phyloP scores from a whole-genome alignment of 2,797 vertebrate species.

The Echeneis naucrates region DNA sequence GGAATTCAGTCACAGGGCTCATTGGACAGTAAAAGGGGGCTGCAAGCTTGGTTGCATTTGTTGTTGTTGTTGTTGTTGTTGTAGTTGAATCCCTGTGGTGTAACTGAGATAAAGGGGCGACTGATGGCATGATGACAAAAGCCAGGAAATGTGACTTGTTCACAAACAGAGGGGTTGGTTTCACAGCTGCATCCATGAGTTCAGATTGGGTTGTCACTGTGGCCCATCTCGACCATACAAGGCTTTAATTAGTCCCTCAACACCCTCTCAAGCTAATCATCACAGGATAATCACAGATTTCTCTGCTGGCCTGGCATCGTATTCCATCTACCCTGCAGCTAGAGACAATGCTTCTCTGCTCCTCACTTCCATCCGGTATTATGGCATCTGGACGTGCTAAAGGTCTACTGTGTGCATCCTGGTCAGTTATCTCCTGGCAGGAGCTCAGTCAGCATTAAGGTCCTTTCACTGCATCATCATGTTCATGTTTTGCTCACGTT shows the following conservation, averaged over 20 bases:
- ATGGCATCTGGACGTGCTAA: neutral
- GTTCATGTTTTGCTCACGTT: neutral
- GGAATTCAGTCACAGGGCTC: constrained; percentile 51
- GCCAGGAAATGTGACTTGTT: constrained; percentile 28
- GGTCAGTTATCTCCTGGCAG: constrained; percentile 4
- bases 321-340: constrained; percentile 17
- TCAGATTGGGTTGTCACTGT: constrained; percentile 46
- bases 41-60: constrained; percentile 22
- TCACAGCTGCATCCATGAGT: constrained; percentile 63
- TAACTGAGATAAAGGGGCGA: constrained; percentile 2
- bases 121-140: constrained; percentile 1
- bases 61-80: constrained; percentile 35
- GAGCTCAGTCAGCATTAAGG: neutral
- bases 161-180: constrained; percentile 40
- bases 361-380: neutral
- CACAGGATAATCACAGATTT: constrained; percentile 61
- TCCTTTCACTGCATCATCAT: neutral
- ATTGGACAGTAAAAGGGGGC: constrained; percentile 19
- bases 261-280: constrained; percentile 55
- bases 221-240: constrained; percentile 37
- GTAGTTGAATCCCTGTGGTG: constrained; percentile 5
- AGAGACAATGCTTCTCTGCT: constrained; percentile 16
- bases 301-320: constrained; percentile 35
- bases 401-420: neutral
- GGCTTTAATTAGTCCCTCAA: constrained; percentile 70